Percentiles rank a stretch among this genome's conserved stretches.
These are phyloP conservation scores for Periophthalmus modestus DNA, from an alignment of 2,113 vertebrate genomes.

Conservation along the genomic window DNA sequence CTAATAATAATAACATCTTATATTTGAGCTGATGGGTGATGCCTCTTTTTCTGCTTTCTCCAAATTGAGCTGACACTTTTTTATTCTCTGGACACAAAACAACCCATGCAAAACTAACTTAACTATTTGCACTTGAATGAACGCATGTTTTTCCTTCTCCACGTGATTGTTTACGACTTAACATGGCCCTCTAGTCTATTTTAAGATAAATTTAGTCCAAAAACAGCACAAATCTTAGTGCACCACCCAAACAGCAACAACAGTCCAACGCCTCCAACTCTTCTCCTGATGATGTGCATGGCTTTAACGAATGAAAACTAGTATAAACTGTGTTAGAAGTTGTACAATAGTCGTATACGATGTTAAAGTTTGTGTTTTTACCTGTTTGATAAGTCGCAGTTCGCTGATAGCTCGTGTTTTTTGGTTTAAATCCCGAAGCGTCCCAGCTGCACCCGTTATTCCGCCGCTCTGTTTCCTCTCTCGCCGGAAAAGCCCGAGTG, in stretches of 20 bases:
- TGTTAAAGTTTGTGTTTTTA: background rate
- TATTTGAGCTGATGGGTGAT: background rate
- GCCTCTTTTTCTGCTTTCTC: background rate
- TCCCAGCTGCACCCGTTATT: constrained; percentile 54
- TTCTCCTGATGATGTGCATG: constrained; percentile 41
- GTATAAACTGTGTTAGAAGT: background rate
- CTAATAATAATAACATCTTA: background rate
- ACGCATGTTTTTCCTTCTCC: background rate
- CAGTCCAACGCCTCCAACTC: constrained; percentile 14
- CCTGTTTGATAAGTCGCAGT: constrained; percentile 10
- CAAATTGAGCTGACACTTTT: background rate
- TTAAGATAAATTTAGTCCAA: constrained; percentile 12
- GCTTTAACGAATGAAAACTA: constrained; percentile 24
- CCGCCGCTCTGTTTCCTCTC: constrained; percentile 12
- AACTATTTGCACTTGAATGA: background rate
- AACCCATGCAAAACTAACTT: background rate
- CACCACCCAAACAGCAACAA: constrained; percentile 41
- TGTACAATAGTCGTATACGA: background rate
- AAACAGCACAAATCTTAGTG: constrained; percentile 25
- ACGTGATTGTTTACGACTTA: background rate
- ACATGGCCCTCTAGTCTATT: background rate
- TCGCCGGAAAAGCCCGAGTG: background rate
- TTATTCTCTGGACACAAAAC: background rate
- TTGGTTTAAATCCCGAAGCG: constrained; percentile 37
- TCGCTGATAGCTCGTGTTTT: background rate